Base-by-base conservation (phyloP, 2,113 vertebrate species). In the Atherinomorus stipes region DNA sequence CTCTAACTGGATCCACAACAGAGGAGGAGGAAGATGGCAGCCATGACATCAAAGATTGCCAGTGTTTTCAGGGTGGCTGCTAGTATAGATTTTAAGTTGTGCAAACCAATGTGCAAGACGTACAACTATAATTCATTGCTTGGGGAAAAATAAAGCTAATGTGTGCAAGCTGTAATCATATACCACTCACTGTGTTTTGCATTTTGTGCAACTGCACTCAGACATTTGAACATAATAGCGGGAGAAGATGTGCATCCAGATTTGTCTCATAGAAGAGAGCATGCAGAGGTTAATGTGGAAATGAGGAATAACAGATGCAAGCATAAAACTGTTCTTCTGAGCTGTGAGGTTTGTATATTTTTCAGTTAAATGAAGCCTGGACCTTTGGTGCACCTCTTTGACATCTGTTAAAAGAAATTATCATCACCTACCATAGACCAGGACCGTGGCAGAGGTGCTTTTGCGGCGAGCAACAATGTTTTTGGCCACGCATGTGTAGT, bases 401-500 rank as follows among this genome's bases (percentile, higher is more conserved):
- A 79, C 66, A 47, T 40, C 71, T 38, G 58, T 25, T 53, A 64
- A 44, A 91, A 92, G 85, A 74, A 66, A 81, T 90, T 23, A 19
- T 31, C 4, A 52, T 78, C 75, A 89, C 90, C 38, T 94, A 99
- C 98, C 97, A 0, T 97, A 99, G 85, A 99, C 96, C 0, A 94
- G 95, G 90, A 99, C 93, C 0, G 96, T 95, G 0, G 98, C 98
- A 0, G 96, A 95, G 61, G 91, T 75, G 28, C 98, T 99, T 85
- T 96, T 96, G 72, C 98, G 96, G 4, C 97, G 95, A 1, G 98
- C 98, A 7, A 99, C 97, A 0, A 99, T 97, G 93, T 99, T 99
- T 93, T 99, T 99, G 86, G 98, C 97, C 90, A 99, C 96, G 0
- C 98, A 99, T 50, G 97, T 99, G 91, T 99, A 99, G 95, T 99